Base-by-base conservation (phyloP, 2,113 vertebrate genomes). In the Burhinus oedicnemus region DNA sequence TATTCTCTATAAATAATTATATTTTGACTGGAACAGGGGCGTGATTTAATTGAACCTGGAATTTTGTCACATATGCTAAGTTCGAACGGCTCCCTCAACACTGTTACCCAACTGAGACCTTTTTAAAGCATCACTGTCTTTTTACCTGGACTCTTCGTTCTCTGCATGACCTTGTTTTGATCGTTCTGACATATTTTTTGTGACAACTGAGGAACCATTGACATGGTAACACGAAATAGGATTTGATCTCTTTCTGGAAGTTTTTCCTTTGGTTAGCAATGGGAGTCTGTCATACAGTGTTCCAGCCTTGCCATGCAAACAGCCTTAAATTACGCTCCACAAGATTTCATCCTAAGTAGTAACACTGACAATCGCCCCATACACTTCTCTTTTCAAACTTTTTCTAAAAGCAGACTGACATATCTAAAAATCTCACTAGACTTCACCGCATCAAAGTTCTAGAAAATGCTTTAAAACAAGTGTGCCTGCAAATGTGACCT, bases 151-250 rank as follows among this genome's bases (percentile, higher is more conserved):
- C 47, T 78, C 80, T 54, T 78, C 7, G 7, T 81, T 70, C 69
- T 58, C 80, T 83, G 11, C 14, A 7, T 51, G 89, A 92, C 91
- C 72, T 91, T 94, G 90, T 42, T 1, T 25, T 88, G 94, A 45
- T 91, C 93, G 32, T 77, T 58, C 75, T 93, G 83, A 95, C 83
- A 60, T 66, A 68, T 87, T 91, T 95, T 89, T 74, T 54, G 51
- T 54, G 76, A 93, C 64, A 82, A 40, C 60, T 45, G 42, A 96
- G 83, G 72, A 89, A 26, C 17, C 49, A 95, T 3, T 83, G 91
- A 86, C 71, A 89, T 6, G 42, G 47, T 38, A 74, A 95, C 69
- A 90, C 2, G 0, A 92, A 92, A 91, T 3, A 78, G 25, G n/a
- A 51, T 82, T 81, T 89, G 72, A 78, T 91, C 87, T 89, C 21